Evolutionary conservation across 2,888 invertebrate species (phyloP).

Genomic region (Willowsia nigromaculata): DNA sequence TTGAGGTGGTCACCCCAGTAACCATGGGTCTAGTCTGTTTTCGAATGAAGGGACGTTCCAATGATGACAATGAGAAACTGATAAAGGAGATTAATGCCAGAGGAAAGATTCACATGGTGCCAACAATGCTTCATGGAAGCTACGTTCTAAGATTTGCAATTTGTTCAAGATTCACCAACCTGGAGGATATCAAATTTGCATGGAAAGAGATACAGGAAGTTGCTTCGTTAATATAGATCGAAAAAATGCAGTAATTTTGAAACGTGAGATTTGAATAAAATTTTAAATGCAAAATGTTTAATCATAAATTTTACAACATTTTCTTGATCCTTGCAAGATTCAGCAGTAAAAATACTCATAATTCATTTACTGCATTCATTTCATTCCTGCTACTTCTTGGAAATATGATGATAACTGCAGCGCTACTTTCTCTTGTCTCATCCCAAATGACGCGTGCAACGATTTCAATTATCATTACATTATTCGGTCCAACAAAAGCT

Average conservation of each 20-base stretch:
- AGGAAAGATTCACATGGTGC: slow-evolving; percentile 95
- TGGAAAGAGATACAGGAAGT: slow-evolving; percentile 90
- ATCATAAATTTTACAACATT: too few relatives aligned
- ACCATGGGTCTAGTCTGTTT: slow-evolving; percentile 91
- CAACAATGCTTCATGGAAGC: slow-evolving; percentile 90
- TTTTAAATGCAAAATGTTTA: too few relatives aligned
- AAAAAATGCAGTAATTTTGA: too few relatives aligned
- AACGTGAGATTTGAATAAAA: too few relatives aligned
- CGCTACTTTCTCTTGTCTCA: background rate
- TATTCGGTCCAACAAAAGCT: slow-evolving; percentile 39
- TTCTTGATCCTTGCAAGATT: too few relatives aligned
- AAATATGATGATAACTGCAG: background rate
- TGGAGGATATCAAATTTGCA: slow-evolving; percentile 90
- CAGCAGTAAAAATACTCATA: too few relatives aligned
- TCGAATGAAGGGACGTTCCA: slow-evolving; percentile 87
- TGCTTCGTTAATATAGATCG: too few relatives aligned
- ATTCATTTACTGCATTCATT: too few relatives aligned
- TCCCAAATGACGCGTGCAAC: background rate
- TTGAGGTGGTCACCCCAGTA: slow-evolving; percentile 94
- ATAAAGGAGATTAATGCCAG: slow-evolving; percentile 90
- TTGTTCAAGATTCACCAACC: slow-evolving; percentile 91
- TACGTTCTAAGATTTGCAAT: slow-evolving; percentile 94
- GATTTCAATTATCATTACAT: slow-evolving; percentile 34
- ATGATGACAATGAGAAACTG: slow-evolving; percentile 88
- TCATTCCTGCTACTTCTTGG: slow-evolving; percentile 22